These are phyloP conservation scores for Tragopan temminckii DNA, from an alignment of 2,797 vertebrate genomes.

Conservation along the genomic window DNA sequence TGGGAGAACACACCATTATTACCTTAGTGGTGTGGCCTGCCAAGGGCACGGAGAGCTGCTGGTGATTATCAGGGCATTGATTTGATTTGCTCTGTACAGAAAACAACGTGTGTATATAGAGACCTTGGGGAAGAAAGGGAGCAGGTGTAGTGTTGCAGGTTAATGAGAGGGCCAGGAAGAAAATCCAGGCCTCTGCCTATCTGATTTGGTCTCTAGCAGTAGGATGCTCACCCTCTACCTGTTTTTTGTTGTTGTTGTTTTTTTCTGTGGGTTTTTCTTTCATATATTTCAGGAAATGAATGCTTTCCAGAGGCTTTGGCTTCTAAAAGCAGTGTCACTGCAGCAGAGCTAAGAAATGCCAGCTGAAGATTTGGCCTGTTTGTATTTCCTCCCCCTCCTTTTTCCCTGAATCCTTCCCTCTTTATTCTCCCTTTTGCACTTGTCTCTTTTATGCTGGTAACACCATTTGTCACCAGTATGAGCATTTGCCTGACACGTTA, in stretches of 20 bases:
- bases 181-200: not conserved
- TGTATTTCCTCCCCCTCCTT: not conserved
- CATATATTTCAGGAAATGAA: not conserved
- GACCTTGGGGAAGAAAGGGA: not conserved
- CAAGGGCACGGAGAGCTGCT: not conserved
- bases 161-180: not conserved
- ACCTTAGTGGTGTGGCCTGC: not conserved
- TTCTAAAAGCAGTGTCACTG: not conserved
- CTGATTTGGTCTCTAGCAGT: not conserved
- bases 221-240: not conserved
- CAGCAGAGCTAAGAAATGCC: conserved; percentile 8
- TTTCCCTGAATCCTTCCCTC: not conserved
- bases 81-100: not conserved
- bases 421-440: conserved; percentile 3
- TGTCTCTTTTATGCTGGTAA: conserved; percentile 32
- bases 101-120: not conserved
- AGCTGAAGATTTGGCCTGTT: not conserved
- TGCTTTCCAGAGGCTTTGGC: not conserved
- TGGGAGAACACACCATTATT: fast-evolving
- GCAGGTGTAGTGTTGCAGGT: not conserved
- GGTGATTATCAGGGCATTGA: not conserved
- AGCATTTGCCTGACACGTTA: conserved; percentile 35
- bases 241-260: not conserved
- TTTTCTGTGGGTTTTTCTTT: not conserved
- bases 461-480: conserved; percentile 54